Evolutionary conservation across 1,140 invertebrate genomes (phyloP), one percentile per base, ranked within the genome.

Genomic region (Drosophila orosa): DNA sequence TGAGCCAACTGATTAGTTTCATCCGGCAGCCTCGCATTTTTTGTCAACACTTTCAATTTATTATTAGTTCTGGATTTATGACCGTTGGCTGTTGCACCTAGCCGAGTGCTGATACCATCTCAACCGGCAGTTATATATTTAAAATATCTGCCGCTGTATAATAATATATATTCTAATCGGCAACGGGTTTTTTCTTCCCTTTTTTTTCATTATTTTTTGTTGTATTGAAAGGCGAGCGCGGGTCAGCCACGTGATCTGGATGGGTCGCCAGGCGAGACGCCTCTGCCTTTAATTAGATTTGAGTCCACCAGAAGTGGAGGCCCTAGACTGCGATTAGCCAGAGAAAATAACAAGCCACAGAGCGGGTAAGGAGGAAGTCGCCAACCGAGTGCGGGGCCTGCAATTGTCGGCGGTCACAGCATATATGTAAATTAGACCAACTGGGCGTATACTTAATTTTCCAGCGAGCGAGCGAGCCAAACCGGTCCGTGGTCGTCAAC

Each of bases 371-470:
- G 62, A 37, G 50, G 62, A 45, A 65, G 39, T 65, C 40, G 48
- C 29, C 29, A 35, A 31, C 24, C 24, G 25, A 17, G 15, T 27
- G 22, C 22, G 22, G 24, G 57, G 27, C 12, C 52, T 42, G 61
- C 44, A 67, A 66, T 69, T 67, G 65, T 25, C 31, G 24, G 44
- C 31, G 31, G 31, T 15, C 25, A n/a, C 25, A 67, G 45, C 65
- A 74, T 56, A 62, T 47, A 27, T 48, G 45, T 27, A 57, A 75
- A 75, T 75, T 75, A 74, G 33, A 75, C 42, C 73, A 74, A 61
- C 61, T 44, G 54, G 66, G 54, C 78, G 67, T 85, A 77, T 80
- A 85, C 77, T 80, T 80, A 75, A 84, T 80, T 68, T 85, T 19
- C 55, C 24, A 37, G 55, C 37, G 50, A 37, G 55, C 42, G 47